Percentiles rank a stretch among this genome's conserved stretches.
These are phyloP conservation scores for Germaria angustata DNA, from an alignment of 2,888 invertebrate genomes.

Conservation along the genomic window DNA sequence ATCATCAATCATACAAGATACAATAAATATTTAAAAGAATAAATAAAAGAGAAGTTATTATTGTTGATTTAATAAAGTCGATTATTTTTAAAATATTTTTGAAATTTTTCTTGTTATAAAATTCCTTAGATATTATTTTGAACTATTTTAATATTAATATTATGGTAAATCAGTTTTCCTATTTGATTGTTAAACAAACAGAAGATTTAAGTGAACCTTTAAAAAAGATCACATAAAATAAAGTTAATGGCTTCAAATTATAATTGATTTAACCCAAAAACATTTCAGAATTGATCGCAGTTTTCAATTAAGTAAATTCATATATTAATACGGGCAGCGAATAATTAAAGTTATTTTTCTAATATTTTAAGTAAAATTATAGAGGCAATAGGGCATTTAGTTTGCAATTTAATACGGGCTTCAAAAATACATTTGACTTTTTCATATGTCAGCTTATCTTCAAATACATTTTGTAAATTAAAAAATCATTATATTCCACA, in stretches of 20 bases:
- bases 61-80: slow-evolving; percentile 2
- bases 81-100: not conserved
- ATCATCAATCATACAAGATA: slow-evolving; percentile 25
- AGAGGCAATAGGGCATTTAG: too few species aligned
- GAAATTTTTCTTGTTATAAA: not conserved
- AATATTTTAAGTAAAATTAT: not conserved
- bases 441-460: too few species aligned
- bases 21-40: slow-evolving; percentile 22
- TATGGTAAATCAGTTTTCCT: not conserved
- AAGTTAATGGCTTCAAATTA: not conserved
- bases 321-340: not conserved
- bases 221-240: not conserved
- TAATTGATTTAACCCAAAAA: not conserved
- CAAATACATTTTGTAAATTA: too few species aligned
- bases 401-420: too few species aligned
- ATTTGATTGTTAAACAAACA: not conserved
- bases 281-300: not conserved
- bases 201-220: slow-evolving; percentile 15
- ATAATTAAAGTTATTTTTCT: not conserved
- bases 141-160: not conserved
- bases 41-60: slow-evolving; percentile 15
- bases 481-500: too few species aligned
- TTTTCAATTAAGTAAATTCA: not conserved
- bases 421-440: too few species aligned
- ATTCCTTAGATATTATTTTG: slow-evolving; percentile 21